Conservation (phyloP, 2,797 vertebrate genomes). For the Alectoris magna region DNA sequence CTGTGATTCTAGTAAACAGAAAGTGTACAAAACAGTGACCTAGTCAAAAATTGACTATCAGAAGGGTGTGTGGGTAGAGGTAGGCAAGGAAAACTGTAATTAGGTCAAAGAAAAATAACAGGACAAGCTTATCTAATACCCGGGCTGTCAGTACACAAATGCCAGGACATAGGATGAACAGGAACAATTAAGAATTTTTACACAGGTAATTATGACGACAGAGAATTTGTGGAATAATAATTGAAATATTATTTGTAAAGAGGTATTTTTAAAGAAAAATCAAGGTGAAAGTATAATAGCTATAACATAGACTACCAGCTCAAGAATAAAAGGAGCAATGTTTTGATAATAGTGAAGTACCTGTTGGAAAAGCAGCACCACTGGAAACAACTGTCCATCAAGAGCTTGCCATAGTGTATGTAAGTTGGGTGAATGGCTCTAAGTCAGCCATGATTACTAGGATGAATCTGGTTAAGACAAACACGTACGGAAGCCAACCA, state of each 20-base stretch:
- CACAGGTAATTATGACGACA: neutral
- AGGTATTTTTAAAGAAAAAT: neutral
- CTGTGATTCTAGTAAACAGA: neutral
- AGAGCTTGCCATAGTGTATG: constrained; percentile 37
- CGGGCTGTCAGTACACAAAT: neutral
- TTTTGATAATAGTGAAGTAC: neutral
- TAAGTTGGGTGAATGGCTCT: constrained; percentile 20
- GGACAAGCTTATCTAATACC: constrained; percentile 52
- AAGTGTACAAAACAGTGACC: neutral
- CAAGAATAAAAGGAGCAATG: neutral
- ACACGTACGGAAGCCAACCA: constrained; percentile 28
- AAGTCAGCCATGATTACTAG: constrained; percentile 50
- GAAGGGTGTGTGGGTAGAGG: neutral
- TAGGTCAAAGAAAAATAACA: constrained; percentile 59
- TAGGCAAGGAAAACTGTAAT: constrained; percentile 41
- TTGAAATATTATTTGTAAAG: neutral
- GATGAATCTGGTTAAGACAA: constrained; percentile 52
- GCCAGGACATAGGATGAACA: neutral
- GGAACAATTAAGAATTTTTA: constrained; percentile 38
- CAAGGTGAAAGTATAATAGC: neutral
- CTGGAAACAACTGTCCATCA: neutral
- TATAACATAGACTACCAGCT: neutral
- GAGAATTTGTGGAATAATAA: neutral
- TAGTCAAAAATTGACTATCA: neutral
- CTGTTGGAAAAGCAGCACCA: neutral